Evolutionary conservation across 2,888 invertebrate species (phyloP), one percentile per base, ranked within the genome.

Genomic region (Drosophila anomalata): DNA sequence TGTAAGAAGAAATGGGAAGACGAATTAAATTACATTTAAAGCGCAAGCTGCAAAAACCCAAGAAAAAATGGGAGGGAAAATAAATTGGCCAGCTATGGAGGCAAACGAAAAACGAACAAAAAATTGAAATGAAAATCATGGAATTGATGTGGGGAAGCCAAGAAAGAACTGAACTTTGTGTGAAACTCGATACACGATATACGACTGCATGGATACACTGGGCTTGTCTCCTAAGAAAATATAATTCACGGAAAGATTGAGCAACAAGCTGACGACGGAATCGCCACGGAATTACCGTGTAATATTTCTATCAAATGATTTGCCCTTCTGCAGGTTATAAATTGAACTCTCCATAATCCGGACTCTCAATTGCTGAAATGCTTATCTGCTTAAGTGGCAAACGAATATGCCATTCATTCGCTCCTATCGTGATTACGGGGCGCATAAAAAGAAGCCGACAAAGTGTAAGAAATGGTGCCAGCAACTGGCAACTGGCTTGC

Each of bases 11-110:
- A 75, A 85, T 76, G 73, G 74, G 60, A 81, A 83, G 77, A 89
- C 77, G 88, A 89, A 89, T 89, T 88, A 89, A 89, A 89, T 89
- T 87, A 79, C 76, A 53, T 77, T 89, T 83, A 85, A 89, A 87
- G 78, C 71, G 68, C 75, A 69, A 70, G 54, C 66, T 51, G 52
- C 51, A 48, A 58, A 42, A 36, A 48, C 50, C 33, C 46, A 51
- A 54, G 52, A 61, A 62, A 67, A 50, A 80, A 50, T 60, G 36
- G 20, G 31, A 12, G 22, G 39, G 46, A 71, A 63, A 55, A 56
- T 58, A 54, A 61, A 72, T 63, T 61, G 50, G 53, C 53, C 62
- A 20, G 61, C 60, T 60, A 53, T 36, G 26, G 33, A 26, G 50
- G 65, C 44, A 65, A 46, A 14, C 11, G 17, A n/a, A 53, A 51